Evolutionary conservation across 2,797 vertebrate species (phyloP).

Genomic region (Synanceia verrucosa): DNA sequence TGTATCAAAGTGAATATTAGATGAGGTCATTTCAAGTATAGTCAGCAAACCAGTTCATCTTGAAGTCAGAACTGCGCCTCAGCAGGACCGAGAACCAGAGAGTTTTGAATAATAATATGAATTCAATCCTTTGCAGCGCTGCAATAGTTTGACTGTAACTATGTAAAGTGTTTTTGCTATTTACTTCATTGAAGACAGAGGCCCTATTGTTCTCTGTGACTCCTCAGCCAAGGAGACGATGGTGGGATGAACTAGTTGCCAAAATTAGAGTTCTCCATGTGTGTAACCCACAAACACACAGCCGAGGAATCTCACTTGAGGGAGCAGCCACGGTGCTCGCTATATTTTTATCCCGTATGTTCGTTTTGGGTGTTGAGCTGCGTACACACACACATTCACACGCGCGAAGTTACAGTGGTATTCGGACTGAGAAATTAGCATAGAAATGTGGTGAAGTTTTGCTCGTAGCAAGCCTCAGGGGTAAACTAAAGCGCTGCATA

Average conservation of each 20-base stretch:
- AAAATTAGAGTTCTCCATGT: slow-evolving; percentile 47
- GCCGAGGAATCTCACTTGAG: slow-evolving; percentile 59
- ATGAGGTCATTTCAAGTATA: slow-evolving; percentile 69
- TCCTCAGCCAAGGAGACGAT: slow-evolving; percentile 59
- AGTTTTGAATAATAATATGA: slow-evolving; percentile 50
- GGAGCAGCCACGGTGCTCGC: slow-evolving; percentile 13
- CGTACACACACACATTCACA: slow-evolving; percentile 12
- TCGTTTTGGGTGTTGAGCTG: slow-evolving; percentile 1
- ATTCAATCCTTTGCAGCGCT: slow-evolving; percentile 39
- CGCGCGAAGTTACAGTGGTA: not conserved
- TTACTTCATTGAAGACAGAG: slow-evolving; percentile 63
- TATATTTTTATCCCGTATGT: slow-evolving; percentile 46
- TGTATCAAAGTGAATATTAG: slow-evolving; percentile 72
- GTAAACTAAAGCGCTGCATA: not conserved
- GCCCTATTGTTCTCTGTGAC: slow-evolving; percentile 63
- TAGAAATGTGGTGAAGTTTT: slow-evolving; percentile 10
- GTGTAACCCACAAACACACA: slow-evolving; percentile 59
- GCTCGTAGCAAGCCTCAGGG: slow-evolving; percentile 1
- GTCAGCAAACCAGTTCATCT: slow-evolving; percentile 69
- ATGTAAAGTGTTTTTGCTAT: slow-evolving; percentile 50
- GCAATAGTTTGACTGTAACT: slow-evolving; percentile 36
- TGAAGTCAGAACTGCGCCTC: slow-evolving; percentile 42
- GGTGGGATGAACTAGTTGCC: slow-evolving; percentile 61
- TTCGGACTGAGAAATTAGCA: slow-evolving; percentile 1
- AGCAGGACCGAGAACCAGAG: slow-evolving; percentile 16